These are phyloP conservation scores for Xanthorhoe designata DNA, from an alignment of 2,888 invertebrate species.

Conservation along the genomic window DNA sequence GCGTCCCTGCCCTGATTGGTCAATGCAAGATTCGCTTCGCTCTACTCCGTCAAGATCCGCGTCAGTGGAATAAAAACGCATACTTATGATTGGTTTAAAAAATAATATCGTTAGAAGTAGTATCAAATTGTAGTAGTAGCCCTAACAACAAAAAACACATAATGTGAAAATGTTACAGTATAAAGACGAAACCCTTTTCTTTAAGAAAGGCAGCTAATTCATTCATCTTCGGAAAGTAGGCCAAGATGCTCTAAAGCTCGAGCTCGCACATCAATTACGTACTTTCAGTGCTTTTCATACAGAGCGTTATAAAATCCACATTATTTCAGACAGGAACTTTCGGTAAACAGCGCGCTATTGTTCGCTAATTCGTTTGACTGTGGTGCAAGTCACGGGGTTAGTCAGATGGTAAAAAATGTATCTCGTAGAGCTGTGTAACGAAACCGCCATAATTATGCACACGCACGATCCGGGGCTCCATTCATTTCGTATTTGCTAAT, in stretches of 20 bases:
- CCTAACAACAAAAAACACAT: too few species aligned
- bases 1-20: too few species aligned
- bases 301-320: slow-evolving; percentile 62
- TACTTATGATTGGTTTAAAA: too few species aligned
- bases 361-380: slow-evolving; percentile 51
- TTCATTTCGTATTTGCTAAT: too few species aligned
- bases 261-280: slow-evolving; percentile 43
- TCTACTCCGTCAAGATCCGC: too few species aligned
- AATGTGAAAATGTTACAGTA: not conserved
- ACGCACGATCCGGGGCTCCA: too few species aligned
- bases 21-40: too few species aligned
- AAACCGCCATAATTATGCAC: too few species aligned
- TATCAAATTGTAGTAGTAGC: too few species aligned
- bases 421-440: too few species aligned
- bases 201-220: not conserved
- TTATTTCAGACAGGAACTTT: slow-evolving; percentile 59
- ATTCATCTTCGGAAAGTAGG: slow-evolving; percentile 1
- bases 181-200: not conserved
- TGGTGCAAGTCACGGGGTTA: slow-evolving; percentile 25
- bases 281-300: slow-evolving; percentile 51
- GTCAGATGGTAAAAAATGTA: not conserved
- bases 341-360: slow-evolving; percentile 70
- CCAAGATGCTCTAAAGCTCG: not conserved
- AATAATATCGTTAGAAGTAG: too few species aligned
- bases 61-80: too few species aligned